Conservation (phyloP, 2,113 vertebrate genomes). For the Rhea pennata region DNA sequence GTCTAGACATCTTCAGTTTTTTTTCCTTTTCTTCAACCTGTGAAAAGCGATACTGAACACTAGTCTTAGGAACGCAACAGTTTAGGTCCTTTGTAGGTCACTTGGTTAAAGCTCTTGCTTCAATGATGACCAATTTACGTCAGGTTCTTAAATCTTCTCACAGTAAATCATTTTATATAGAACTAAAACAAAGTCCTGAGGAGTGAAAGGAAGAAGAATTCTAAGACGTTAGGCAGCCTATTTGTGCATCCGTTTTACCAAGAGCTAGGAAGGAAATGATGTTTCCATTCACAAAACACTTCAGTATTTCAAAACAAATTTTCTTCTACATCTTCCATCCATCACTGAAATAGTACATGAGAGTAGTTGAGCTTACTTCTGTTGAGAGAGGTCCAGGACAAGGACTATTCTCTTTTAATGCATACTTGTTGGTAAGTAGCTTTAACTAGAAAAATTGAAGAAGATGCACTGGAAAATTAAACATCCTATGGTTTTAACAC, state of each 20-base stretch:
- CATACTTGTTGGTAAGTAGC: not conserved
- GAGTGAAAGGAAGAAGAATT: not conserved
- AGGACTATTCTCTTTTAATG: not conserved
- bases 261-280: not conserved
- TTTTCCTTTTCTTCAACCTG: not conserved
- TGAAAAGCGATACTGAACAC: not conserved
- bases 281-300: not conserved
- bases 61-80: not conserved
- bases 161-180: not conserved
- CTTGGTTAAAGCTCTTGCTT: not conserved
- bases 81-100: not conserved
- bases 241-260: not conserved
- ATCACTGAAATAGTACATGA: not conserved
- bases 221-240: not conserved
- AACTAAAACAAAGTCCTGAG: not conserved
- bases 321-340: not conserved
- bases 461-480: not conserved
- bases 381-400: not conserved
- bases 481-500: not conserved
- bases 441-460: not conserved
- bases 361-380: not conserved
- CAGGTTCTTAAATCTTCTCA: not conserved
- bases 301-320: rapidly evolving
- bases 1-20: not conserved
- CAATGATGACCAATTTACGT: not conserved